A percentile compares a stretch with the other conserved stretches of the same genome.
phyloP scores from a whole-genome alignment of 2,113 vertebrate genomes.

The Sebastes schlegelii region DNA sequence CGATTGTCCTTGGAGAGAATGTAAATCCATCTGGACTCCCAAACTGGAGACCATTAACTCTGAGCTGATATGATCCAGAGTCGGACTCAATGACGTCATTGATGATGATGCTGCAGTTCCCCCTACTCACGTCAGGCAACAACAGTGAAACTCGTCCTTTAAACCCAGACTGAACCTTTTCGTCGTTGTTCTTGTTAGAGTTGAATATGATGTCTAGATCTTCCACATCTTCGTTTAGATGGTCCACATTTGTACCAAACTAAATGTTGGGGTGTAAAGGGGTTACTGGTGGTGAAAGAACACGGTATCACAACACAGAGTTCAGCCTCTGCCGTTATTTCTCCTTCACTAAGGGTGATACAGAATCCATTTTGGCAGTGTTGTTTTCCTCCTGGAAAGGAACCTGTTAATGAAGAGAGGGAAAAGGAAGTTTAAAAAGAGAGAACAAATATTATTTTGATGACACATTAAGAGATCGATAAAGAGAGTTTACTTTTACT shows the following conservation, averaged over 20 bases:
- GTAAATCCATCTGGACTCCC: background rate
- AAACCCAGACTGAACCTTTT: too few species aligned
- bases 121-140: too few species aligned
- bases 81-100: too few species aligned
- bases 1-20: background rate
- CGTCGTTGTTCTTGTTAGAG: background rate
- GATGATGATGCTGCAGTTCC: too few species aligned
- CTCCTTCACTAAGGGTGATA: slow-evolving; percentile 1
- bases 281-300: accelerated
- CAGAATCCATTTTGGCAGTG: background rate
- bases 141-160: too few species aligned
- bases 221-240: accelerated
- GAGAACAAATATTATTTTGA: too few species aligned
- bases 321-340: slow-evolving; percentile 52
- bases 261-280: background rate
- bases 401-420: slow-evolving; percentile 15
- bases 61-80: too few species aligned
- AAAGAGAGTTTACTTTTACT: too few species aligned
- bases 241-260: slow-evolving; percentile 65
- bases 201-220: background rate
- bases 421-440: too few species aligned
- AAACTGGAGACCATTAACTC: background rate
- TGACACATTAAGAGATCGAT: too few species aligned
- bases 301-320: slow-evolving; percentile 69
- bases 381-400: accelerated